Evolutionary conservation across 2,797 vertebrate genomes (phyloP), one percentile per base, ranked within the genome.

Genomic region (Thaleichthys pacificus): DNA sequence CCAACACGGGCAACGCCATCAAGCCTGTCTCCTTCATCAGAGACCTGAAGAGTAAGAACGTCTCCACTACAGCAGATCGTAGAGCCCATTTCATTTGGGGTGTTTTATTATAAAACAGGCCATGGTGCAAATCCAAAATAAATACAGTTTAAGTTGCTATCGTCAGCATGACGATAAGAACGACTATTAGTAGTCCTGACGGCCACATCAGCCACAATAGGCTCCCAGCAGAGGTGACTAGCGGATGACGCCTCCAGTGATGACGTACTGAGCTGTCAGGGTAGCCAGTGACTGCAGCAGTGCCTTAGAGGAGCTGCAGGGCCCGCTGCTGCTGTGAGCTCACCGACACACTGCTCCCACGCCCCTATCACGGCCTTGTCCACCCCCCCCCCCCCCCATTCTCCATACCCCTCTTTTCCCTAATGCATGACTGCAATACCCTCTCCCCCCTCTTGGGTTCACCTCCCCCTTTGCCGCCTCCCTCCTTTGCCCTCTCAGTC

Each of bases 11-110:
- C 85, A 98, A 97, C 0, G 91, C 94, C 74, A 98, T 97, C 93
- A 97, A 98, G 85, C 98, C 98, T 0, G 89, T 97, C 72, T 95
- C 96, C 88, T 96, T 99, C 93, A 96, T 98, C 91, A 90, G 96
- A 78, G 95, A 99, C 77, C 92, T 99, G 72, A 97, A 97, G 91
- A 98, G 97, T 99, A 95, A 97, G 97, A 68, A 8, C 28, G 15
- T 56, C 51, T 56, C 19, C 51, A 56, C 51, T 2, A n/a, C 58
- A 26, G 21, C 58, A 12, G 24, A 61, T 61, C 11, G 22, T 14
- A 47, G 42, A 47, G 42, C 9, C 42, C 42, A 47, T 14, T 47
- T 47, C 42, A 47, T 47, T 3, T 11, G 42, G 42, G 42, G 58
- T 22, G 58, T 8, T 51, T 6, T 51, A 14, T 51, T 51, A 51